Base-by-base conservation (phyloP, 2,888 invertebrate species). In the Dexiosoma caninum region DNA sequence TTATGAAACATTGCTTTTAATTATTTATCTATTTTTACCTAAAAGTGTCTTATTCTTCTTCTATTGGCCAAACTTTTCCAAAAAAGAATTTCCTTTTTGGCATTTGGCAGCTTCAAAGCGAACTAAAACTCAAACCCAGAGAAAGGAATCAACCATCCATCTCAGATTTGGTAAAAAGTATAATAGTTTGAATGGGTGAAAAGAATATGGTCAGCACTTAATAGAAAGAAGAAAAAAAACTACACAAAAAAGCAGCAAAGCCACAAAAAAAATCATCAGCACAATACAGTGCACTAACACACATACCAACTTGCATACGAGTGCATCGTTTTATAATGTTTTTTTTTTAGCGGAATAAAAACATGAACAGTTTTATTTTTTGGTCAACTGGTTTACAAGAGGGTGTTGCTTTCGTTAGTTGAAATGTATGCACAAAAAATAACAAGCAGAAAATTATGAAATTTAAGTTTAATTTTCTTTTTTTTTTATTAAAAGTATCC, bases 401-500 rank as follows among this genome's bases (percentile, higher is more conserved):
- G 57, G 35, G 42, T 23, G 37, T 16, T 12, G 37, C 12, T 37
- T 40, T 37, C 40, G n/a, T 7, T 35, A 37, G 37, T 19, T 32
- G 12, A 23, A 64, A 49, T 19, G 9, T 6, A 5, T n/a, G 14
- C 23, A 21, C 6, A 4, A 19, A 8, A 23, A 46, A 23, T n/a
- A n/a, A n/a, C n/a, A n/a, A n/a, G n/a, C n/a, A 44, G 44, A 6
- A 27, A 35, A 44, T 74, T 66, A 57, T 57, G 19, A 57, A 66
- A 66, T 46, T 57, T 49, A 4, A 35, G 44, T 19, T 37, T n/a
- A n/a, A n/a, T n/a, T n/a, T n/a, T n/a, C n/a, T n/a, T n/a, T n/a
- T n/a, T n/a, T 60, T 71, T 78, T 64, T 40, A 57, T 66, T 75
- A 46, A 75, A 66, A 66, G 9, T 44, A 21, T 55, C 70, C 27